These are phyloP conservation scores for Tursiops truncatus DNA, from an alignment of 2,113 vertebrate genomes.

Conservation along the genomic window DNA sequence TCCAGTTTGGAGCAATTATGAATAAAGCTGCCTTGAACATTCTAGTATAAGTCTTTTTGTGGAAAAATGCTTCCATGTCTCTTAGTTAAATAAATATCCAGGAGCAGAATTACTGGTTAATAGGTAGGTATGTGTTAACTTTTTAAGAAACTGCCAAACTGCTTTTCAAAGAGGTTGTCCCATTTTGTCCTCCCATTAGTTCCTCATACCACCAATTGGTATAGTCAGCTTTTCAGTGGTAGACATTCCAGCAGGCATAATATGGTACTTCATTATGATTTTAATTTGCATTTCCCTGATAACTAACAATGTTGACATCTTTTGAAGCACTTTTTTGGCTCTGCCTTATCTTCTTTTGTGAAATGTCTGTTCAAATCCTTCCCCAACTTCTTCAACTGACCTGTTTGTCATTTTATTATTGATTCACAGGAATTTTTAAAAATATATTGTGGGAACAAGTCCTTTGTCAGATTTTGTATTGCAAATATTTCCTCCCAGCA, in stretches of 20 bases:
- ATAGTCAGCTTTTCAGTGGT: neutral
- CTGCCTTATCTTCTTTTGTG: neutral
- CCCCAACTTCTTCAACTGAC: neutral
- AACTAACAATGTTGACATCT: neutral
- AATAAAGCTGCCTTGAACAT: neutral
- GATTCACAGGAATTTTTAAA: neutral
- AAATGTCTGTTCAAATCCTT: neutral
- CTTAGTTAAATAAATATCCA: neutral
- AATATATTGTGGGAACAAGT: neutral
- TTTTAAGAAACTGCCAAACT: neutral
- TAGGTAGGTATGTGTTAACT: neutral
- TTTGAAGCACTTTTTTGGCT: neutral
- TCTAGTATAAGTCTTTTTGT: neutral
- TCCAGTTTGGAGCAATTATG: neutral
- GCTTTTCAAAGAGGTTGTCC: neutral
- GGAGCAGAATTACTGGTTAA: neutral
- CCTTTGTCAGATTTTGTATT: neutral
- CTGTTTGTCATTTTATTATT: slow-evolving; percentile 12
- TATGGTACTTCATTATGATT: neutral
- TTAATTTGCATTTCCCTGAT: neutral
- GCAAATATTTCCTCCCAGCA: neutral
- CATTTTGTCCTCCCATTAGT: neutral
- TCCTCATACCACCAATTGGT: neutral
- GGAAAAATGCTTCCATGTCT: neutral
- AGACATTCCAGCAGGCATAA: neutral